Conservation (phyloP, 1,140 invertebrate species). For the Tetragonula clypearis region DNA sequence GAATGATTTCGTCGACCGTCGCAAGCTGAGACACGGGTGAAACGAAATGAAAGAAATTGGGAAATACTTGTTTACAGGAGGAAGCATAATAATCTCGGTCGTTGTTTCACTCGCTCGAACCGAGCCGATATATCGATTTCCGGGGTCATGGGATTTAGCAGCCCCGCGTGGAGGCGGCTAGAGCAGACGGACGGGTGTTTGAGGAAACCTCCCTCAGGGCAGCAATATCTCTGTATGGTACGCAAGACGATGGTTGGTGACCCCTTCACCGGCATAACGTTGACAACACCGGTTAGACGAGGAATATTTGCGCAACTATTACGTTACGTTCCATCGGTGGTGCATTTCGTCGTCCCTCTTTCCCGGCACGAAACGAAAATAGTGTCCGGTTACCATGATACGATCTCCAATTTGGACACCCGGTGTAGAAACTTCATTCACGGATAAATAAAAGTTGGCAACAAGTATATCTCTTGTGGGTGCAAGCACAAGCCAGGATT, state of each 20-base stretch:
- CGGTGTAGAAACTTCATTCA: not conserved
- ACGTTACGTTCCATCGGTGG: conserved; percentile 63
- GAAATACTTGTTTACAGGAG: not conserved
- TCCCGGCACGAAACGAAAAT: not conserved
- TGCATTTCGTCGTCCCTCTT: conserved; percentile 1
- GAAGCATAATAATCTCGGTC: conserved; percentile 55
- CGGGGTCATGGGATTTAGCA: conserved; percentile 65
- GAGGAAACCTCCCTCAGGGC: conserved; percentile 45
- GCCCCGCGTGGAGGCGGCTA: conserved; percentile 48
- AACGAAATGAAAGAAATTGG: not conserved
- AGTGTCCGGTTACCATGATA: conserved; percentile 26
- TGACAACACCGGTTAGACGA: conserved; percentile 40
- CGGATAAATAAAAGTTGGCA: not conserved
- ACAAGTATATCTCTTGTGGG: not conserved
- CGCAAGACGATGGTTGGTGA: conserved; percentile 61
- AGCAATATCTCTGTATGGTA: conserved; percentile 71
- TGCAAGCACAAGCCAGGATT: no score
- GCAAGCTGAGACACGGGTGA: not conserved
- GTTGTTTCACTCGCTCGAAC: conserved; percentile 52
- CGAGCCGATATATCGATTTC: conserved; percentile 67
- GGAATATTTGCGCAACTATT: conserved; percentile 72
- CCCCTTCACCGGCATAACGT: conserved; percentile 57
- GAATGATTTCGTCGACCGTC: no score
- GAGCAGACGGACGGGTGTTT: conserved; percentile 19
- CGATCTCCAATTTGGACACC: not conserved